Evolutionary conservation across 2,888 invertebrate species (phyloP), one percentile per base, ranked within the genome.

Genomic region (Lithophane ornitopus): DNA sequence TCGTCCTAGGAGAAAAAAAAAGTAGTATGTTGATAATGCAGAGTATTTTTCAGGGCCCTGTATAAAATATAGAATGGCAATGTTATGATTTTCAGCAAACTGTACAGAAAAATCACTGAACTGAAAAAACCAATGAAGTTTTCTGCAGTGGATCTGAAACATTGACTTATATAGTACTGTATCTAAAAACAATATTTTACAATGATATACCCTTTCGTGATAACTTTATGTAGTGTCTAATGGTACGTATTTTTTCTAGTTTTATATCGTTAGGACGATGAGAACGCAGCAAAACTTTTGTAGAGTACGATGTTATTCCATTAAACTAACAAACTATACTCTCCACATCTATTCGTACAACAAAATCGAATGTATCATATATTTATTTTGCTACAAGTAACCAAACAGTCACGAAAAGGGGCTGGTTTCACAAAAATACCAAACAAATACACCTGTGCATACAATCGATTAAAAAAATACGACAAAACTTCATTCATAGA

Each of bases 371-470:
- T 67, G 61, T 71, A 72, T 82, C 80, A 69, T 59, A 68, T 88
- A 84, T 86, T 84, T 84, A 84, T 82, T 83, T 86, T 76, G 75
- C 72, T 72, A 81, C 82, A 81, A 82, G 82, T 80, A 87, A 88
- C 81, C 80, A 87, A 87, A 86, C 84, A 87, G 66, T 71, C 74
- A 66, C 67, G 59, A 69, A 84, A 80, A 81, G 78, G 68, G 83
- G 76, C 76, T 74, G 77, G 73, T 75, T 65, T 71, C 54, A 75
- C 72, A 86, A 84, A 84, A 84, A 75, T 81, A 76, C 78, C 86
- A 87, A 90, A 92, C 89, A 94, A 94, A 94, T 93, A 93, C 96
- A 95, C 95, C 95, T 95, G 96, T 94, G 94, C 91, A 94, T 84
- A 95, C 93, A 93, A 73, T 62, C 76, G 86, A 80, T 76, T 59